Conservation (phyloP, 1,140 invertebrate genomes). For the Microplitis demolitor region DNA sequence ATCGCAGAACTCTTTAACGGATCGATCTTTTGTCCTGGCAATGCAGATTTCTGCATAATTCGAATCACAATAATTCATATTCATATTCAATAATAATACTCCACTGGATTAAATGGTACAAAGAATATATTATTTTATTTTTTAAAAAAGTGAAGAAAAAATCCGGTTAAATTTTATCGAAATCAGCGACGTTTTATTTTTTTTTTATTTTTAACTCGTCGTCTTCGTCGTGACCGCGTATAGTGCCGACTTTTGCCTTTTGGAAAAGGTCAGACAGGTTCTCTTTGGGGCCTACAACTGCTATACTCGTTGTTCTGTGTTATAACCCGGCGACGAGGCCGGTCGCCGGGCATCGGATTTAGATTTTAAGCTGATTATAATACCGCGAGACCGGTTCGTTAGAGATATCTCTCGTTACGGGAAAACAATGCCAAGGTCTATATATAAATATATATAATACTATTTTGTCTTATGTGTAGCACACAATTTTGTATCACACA, state of each 20-base stretch:
- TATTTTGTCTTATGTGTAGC: too few species aligned
- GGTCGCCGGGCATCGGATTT: constrained; percentile 33
- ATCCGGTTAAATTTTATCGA: background rate
- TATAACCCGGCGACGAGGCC: constrained; percentile 6
- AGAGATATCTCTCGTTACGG: constrained; percentile 32
- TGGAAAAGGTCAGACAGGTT: constrained; percentile 51
- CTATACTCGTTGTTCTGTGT: constrained; percentile 30
- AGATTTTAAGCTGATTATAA: constrained; percentile 53
- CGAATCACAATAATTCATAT: background rate
- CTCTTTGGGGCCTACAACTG: constrained; percentile 37
- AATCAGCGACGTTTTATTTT: background rate
- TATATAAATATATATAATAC: background rate
- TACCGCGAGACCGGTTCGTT: constrained; percentile 50
- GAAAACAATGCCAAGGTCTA: constrained; percentile 42
- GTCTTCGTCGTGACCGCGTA: background rate
- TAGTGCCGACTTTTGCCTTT: constrained; percentile 11
- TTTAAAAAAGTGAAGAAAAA: background rate
- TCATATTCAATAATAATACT: background rate
- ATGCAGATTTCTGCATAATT: background rate
- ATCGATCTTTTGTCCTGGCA: too few species aligned
- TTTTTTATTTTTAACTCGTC: background rate
- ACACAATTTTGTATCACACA: too few species aligned
- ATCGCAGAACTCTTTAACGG: background rate
- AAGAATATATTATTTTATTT: too few species aligned
- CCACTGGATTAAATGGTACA: too few species aligned